Conservation (phyloP, 2,113 vertebrate genomes). For the Cyanoderma ruficeps region DNA sequence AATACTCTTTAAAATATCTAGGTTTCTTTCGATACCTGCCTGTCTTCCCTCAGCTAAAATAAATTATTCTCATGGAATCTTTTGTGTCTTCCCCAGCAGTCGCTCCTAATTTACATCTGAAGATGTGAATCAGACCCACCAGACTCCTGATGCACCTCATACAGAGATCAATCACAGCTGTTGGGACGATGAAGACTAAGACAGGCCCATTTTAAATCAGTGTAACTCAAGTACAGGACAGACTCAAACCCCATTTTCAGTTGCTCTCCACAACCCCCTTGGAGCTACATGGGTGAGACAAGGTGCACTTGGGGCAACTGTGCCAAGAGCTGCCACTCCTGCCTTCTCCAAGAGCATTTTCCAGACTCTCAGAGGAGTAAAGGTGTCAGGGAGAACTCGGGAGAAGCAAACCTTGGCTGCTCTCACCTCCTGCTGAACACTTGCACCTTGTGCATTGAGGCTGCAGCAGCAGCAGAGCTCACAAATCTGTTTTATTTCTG, state of each 20-base stretch:
- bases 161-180: not conserved
- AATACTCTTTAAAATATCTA: not conserved
- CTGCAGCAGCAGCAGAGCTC: not conserved
- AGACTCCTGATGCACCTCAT: not conserved
- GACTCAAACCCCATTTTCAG: not conserved
- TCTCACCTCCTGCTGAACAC: not conserved
- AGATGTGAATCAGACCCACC: not conserved
- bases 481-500: not conserved
- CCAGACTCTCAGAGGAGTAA: not conserved
- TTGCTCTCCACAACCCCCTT: accelerated
- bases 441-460: not conserved
- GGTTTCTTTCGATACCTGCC: not conserved
- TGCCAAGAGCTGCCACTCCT: not conserved
- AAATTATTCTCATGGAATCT: not conserved
- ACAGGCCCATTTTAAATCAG: not conserved
- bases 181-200: not conserved
- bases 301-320: not conserved
- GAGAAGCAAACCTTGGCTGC: not conserved
- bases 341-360: not conserved
- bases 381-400: not conserved
- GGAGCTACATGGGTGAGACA: not conserved
- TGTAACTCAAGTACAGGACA: not conserved
- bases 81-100: not conserved
- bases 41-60: not conserved
- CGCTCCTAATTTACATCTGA: not conserved